Evolutionary conservation across 2,797 vertebrate genomes (phyloP).

Genomic region (Spondyliosoma cantharus): DNA sequence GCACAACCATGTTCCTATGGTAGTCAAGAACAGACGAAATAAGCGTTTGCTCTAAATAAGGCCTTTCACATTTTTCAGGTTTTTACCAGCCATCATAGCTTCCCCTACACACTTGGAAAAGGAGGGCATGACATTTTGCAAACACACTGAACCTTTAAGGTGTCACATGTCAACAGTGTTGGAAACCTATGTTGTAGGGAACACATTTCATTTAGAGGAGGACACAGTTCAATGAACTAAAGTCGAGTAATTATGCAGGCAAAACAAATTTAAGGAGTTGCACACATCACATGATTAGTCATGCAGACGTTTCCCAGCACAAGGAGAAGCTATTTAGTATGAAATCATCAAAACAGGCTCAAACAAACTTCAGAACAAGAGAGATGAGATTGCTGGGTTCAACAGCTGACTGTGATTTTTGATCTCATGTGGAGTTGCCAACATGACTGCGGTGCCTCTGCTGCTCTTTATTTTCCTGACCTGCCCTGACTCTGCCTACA

Average conservation of each 20-base stretch:
- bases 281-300: slow-evolving; percentile 50
- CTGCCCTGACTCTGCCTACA: slow-evolving; percentile 47
- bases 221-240: background rate
- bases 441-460: slow-evolving; percentile 26
- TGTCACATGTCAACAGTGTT: too few relatives aligned
- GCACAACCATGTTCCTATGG: too few relatives aligned
- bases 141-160: too few relatives aligned
- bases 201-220: background rate
- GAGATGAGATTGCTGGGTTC: slow-evolving; percentile 26
- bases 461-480: slow-evolving; percentile 58
- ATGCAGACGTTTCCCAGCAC: slow-evolving; percentile 36
- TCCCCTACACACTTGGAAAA: too few relatives aligned
- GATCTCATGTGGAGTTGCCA: slow-evolving; percentile 50
- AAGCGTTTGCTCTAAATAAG: too few relatives aligned
- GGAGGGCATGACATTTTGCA: too few relatives aligned
- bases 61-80: too few relatives aligned
- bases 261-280: slow-evolving; percentile 41
- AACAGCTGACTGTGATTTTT: slow-evolving; percentile 39
- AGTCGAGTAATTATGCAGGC: slow-evolving; percentile 20
- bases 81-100: too few relatives aligned
- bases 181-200: too few relatives aligned
- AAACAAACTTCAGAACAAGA: slow-evolving; percentile 47
- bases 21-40: too few relatives aligned
- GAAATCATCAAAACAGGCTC: slow-evolving; percentile 55
- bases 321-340: slow-evolving; percentile 30